Percentiles rank a stretch among this genome's conserved stretches.
Evolutionary conservation across 2,888 invertebrate species (phyloP).

Genomic region (Andrena hattorfiana): DNA sequence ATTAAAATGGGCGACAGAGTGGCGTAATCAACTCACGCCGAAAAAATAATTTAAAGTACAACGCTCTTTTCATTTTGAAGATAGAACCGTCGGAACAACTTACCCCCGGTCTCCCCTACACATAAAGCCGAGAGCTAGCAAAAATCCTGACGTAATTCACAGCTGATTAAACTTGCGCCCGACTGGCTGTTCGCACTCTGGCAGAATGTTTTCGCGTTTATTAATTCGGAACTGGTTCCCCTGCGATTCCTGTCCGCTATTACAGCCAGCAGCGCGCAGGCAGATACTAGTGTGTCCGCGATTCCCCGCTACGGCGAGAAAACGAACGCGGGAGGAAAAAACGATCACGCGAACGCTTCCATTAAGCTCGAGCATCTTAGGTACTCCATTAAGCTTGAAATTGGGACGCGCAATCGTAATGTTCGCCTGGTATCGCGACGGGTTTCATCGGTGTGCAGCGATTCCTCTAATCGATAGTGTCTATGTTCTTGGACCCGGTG

Average conservation of each 20-base stretch:
- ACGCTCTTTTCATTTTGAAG: too few species aligned
- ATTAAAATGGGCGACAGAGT: too few species aligned
- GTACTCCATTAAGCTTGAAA: slow-evolving; percentile 66
- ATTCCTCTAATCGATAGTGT: slow-evolving; percentile 58
- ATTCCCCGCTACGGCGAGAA: background rate
- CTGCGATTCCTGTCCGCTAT: slow-evolving; percentile 26
- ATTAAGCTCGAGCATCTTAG: slow-evolving; percentile 63
- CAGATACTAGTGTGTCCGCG: slow-evolving; percentile 9
- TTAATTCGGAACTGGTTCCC: slow-evolving; percentile 23
- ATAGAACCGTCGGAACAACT: too few species aligned
- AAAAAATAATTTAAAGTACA: too few species aligned
- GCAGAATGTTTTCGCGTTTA: slow-evolving; percentile 17
- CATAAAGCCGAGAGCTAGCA: background rate
- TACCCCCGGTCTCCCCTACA: too few species aligned
- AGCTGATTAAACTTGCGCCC: slow-evolving; percentile 23
- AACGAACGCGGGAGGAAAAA: background rate
- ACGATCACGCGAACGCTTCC: slow-evolving; percentile 47
- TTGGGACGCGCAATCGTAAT: slow-evolving; percentile 64
- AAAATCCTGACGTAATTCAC: slow-evolving; percentile 33
- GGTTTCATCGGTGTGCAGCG: slow-evolving; percentile 40
- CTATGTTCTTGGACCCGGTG: slow-evolving; percentile 33
- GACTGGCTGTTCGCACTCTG: background rate
- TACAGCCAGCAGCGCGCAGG: background rate
- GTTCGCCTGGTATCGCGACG: slow-evolving; percentile 51
- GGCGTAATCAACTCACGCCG: too few species aligned